Conservation (phyloP, 2,888 invertebrate species). For the Cephalotes varians region DNA sequence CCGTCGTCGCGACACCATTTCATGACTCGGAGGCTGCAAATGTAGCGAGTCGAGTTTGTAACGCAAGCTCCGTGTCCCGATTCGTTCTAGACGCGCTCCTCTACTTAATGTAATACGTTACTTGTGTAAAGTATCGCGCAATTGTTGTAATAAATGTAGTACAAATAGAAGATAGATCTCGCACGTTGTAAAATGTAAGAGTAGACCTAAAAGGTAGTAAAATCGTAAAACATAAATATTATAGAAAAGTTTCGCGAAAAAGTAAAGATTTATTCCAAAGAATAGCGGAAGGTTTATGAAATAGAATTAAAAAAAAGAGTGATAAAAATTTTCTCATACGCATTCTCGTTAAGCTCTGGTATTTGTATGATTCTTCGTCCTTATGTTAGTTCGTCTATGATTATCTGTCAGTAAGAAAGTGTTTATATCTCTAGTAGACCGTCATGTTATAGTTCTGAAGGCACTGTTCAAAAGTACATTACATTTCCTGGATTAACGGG, state of each 20-base stretch:
- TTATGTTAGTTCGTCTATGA: slow-evolving; percentile 71
- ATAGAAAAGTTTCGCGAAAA: slow-evolving; percentile 39
- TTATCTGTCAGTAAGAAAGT: slow-evolving; percentile 77
- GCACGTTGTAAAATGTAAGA: slow-evolving; percentile 63
- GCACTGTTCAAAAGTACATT: slow-evolving; percentile 81
- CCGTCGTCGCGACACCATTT: slow-evolving; percentile 70
- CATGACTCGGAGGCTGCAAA: slow-evolving; percentile 75
- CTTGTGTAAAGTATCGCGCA: slow-evolving; percentile 58
- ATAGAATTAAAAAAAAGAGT: slow-evolving; percentile 58
- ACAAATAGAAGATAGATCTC: slow-evolving; percentile 56
- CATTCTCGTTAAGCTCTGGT: slow-evolving; percentile 71
- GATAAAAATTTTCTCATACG: slow-evolving; percentile 61
- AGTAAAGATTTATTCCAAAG: slow-evolving; percentile 2
- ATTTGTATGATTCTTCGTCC: slow-evolving; percentile 69
- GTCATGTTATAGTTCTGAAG: slow-evolving; percentile 82
- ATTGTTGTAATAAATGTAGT: slow-evolving; percentile 63
- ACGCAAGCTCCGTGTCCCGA: slow-evolving; percentile 74
- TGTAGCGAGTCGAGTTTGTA: slow-evolving; percentile 75
- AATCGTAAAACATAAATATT: slow-evolving; percentile 39
- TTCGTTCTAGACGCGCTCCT: slow-evolving; percentile 56
- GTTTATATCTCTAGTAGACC: slow-evolving; percentile 79
- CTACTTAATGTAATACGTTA: slow-evolving; percentile 63
- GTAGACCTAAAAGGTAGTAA: slow-evolving; percentile 51
- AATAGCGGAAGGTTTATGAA: slow-evolving; percentile 27
- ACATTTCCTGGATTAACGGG: slow-evolving; percentile 69